Conservation (phyloP, 2,888 invertebrate species). For the Ophion ventricosus region DNA sequence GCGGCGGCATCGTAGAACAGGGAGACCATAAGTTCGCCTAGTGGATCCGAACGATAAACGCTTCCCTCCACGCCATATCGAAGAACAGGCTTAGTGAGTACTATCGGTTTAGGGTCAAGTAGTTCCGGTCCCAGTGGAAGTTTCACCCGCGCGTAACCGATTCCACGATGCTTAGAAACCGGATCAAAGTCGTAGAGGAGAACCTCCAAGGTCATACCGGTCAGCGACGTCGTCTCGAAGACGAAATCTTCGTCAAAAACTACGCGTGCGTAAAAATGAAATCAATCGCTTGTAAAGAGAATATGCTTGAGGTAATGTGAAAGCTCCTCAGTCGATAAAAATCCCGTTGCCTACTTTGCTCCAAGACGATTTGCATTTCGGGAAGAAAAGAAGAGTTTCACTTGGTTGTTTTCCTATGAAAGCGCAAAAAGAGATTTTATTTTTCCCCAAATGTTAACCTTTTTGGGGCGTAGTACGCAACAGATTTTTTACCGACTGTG, state of each 20-base stretch:
- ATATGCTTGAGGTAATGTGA: not conserved
- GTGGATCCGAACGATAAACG: constrained; percentile 83
- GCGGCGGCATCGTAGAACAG: constrained; percentile 85
- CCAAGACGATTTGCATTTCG: not conserved
- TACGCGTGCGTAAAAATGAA: constrained; percentile 69
- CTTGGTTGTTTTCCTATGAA: not conserved
- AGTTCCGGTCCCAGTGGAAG: constrained; percentile 85
- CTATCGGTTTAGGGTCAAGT: constrained; percentile 84
- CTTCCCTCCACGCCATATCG: constrained; percentile 85
- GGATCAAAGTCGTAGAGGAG: constrained; percentile 88
- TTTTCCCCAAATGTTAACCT: too few species aligned
- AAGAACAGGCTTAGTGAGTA: constrained; percentile 85
- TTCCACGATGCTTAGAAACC: constrained; percentile 87
- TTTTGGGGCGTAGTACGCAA: too few species aligned
- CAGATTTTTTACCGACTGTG: too few species aligned
- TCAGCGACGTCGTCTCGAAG: constrained; percentile 86
- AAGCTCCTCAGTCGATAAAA: not conserved
- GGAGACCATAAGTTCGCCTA: constrained; percentile 86
- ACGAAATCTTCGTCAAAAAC: constrained; percentile 89
- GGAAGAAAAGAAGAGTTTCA: not conserved
- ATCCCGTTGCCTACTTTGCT: not conserved
- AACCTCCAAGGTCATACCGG: constrained; percentile 86
- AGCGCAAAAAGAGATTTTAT: too few species aligned
- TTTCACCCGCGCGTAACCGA: constrained; percentile 86
- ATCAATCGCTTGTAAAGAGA: not conserved